A percentile compares a stretch with the other conserved stretches of the same genome.
These are phyloP conservation scores for Micromesistius poutassou DNA, from an alignment of 2,797 vertebrate genomes.

Conservation along the genomic window DNA sequence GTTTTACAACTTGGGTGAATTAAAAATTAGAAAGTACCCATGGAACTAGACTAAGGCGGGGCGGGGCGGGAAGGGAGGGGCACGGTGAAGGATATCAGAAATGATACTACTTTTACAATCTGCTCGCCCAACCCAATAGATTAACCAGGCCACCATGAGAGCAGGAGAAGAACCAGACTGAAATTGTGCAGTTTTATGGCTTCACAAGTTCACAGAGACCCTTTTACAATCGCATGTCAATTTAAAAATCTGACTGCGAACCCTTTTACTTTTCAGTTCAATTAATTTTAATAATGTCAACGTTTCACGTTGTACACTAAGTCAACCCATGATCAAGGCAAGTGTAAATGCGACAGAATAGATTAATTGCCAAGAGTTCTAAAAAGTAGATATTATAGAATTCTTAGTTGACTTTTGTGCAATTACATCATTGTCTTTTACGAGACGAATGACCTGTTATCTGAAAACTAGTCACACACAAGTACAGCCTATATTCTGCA, in stretches of 20 bases:
- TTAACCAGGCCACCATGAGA: not conserved
- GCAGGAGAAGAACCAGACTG: not conserved
- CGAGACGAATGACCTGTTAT: not conserved
- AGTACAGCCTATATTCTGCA: not conserved
- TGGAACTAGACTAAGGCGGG: constrained; percentile 23
- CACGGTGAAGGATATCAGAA: constrained; percentile 14
- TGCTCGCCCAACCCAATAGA: constrained; percentile 21
- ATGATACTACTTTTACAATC: constrained; percentile 11
- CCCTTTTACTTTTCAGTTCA: not conserved
- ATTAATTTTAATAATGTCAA: not conserved
- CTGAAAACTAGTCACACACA: not conserved
- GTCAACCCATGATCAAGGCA: not conserved
- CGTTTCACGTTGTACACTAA: not conserved
- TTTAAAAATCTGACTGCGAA: not conserved
- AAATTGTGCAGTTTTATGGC: not conserved
- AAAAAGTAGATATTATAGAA: not conserved
- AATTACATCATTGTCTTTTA: not conserved
- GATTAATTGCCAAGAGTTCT: not conserved
- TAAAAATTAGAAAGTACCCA: constrained; percentile 36
- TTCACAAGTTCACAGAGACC: not conserved
- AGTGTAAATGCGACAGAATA: not conserved
- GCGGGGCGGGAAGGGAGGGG: constrained; percentile 4
- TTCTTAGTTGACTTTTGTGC: not conserved
- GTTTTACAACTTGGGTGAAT: constrained; percentile 47
- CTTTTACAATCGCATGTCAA: not conserved